Evolutionary conservation across 2,888 invertebrate species (phyloP).

Genomic region (Phasia obesa): DNA sequence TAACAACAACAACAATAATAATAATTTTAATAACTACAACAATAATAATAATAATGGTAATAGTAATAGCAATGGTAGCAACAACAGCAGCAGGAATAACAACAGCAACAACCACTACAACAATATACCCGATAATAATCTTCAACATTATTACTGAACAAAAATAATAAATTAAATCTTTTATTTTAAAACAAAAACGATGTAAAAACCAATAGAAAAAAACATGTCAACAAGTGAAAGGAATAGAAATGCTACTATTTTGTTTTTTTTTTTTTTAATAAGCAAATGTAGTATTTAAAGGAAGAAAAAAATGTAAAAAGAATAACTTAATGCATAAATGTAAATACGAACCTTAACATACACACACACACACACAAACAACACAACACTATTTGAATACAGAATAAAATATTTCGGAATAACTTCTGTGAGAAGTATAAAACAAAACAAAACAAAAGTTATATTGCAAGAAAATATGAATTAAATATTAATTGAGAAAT

Average conservation of each 20-base stretch:
- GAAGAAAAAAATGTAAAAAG: constrained; percentile 38
- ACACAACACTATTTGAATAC: constrained; percentile 31
- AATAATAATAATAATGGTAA: constrained; percentile 74
- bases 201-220: constrained; percentile 44
- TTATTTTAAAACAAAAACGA: not conserved
- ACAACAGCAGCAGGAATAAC: constrained; percentile 3
- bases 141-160: constrained; percentile 59
- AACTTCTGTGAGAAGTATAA: constrained; percentile 43
- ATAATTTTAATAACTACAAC: constrained; percentile 66
- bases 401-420: constrained; percentile 39
- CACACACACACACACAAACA: constrained; percentile 23
- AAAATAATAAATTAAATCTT: not conserved
- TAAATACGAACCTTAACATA: constrained; percentile 53
- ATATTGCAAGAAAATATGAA: constrained; percentile 11
- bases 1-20: constrained; percentile 75
- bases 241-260: not conserved
- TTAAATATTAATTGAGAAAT: constrained; percentile 19
- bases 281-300: not conserved
- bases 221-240: constrained; percentile 40
- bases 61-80: constrained; percentile 71
- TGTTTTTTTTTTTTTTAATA: too few relatives aligned
- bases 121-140: constrained; percentile 60
- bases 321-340: constrained; percentile 36
- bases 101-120: constrained; percentile 42
- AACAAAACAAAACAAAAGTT: not conserved